Evolutionary conservation across 2,113 vertebrate genomes (phyloP).

Genomic region (Cephalopholis sonnerati): DNA sequence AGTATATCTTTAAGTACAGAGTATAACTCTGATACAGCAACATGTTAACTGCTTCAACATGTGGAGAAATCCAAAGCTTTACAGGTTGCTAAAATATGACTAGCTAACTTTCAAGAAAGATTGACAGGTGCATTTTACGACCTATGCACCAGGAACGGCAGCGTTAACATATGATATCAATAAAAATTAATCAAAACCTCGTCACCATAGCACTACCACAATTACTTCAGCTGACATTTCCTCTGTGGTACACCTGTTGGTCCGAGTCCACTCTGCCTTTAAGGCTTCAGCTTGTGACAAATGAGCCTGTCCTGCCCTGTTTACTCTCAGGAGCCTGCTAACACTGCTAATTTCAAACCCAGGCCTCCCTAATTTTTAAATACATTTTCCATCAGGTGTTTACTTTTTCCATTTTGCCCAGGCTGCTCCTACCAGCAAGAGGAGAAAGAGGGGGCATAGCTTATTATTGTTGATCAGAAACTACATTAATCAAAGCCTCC

Average conservation of each 20-base stretch:
- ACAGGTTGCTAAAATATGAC: not conserved
- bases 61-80: not conserved
- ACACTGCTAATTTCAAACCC: constrained; percentile 50
- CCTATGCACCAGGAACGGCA: not conserved
- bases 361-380: constrained; percentile 56
- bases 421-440: constrained; percentile 7
- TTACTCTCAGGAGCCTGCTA: constrained; percentile 50
- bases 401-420: constrained; percentile 22
- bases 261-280: constrained; percentile 28
- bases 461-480: constrained; percentile 23
- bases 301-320: constrained; percentile 65
- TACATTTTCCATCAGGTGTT: constrained; percentile 53
- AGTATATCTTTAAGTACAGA: not conserved
- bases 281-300: constrained; percentile 53
- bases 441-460: not conserved
- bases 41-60: not conserved
- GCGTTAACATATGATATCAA: not conserved
- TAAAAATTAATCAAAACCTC: constrained; percentile 28
- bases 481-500: constrained; percentile 33
- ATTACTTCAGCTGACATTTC: constrained; percentile 37
- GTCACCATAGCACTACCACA: not conserved
- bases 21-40: not conserved
- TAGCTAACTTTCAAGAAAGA: not conserved
- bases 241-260: constrained; percentile 26
- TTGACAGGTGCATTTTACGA: not conserved